Conservation (phyloP, 2,797 vertebrate genomes). For the Lepus townsendii region DNA sequence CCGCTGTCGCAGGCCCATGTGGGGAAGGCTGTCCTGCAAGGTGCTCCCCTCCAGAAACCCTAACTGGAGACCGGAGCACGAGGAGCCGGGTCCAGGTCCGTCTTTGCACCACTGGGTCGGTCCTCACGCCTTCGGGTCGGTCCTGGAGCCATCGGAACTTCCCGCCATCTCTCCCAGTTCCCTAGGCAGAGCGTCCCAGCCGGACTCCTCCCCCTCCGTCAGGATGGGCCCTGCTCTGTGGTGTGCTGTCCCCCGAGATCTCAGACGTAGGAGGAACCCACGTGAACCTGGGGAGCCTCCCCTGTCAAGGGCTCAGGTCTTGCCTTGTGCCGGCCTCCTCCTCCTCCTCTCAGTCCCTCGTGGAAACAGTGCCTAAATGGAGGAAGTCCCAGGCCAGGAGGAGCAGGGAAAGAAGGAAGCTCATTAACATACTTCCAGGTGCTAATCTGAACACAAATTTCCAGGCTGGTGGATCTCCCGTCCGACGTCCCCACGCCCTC, state of each 20-base stretch:
- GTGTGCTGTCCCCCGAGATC: neutral
- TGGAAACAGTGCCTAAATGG: neutral
- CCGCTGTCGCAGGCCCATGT: too few relatives aligned
- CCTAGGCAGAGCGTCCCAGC: neutral
- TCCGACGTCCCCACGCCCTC: too few relatives aligned
- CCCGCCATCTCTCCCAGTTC: neutral
- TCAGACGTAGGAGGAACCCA: too few relatives aligned
- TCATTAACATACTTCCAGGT: neutral
- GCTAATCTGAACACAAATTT: neutral
- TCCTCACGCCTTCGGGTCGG: too few relatives aligned
- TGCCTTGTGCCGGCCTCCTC: neutral
- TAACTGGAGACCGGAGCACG: neutral
- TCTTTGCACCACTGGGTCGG: too few relatives aligned
- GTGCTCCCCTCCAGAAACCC: neutral
- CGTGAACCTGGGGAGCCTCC: too few relatives aligned
- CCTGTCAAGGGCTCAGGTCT: neutral
- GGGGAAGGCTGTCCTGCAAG: neutral
- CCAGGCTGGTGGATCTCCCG: too few relatives aligned
- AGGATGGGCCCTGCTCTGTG: too few relatives aligned
- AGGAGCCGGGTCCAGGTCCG: too few relatives aligned
- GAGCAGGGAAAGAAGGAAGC: neutral
- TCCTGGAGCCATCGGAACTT: neutral
- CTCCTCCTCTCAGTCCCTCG: neutral
- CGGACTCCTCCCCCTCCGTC: neutral
- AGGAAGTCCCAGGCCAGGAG: neutral